phyloP scores from a whole-genome alignment of 2,888 invertebrate genomes.

The Elysia crispata region DNA sequence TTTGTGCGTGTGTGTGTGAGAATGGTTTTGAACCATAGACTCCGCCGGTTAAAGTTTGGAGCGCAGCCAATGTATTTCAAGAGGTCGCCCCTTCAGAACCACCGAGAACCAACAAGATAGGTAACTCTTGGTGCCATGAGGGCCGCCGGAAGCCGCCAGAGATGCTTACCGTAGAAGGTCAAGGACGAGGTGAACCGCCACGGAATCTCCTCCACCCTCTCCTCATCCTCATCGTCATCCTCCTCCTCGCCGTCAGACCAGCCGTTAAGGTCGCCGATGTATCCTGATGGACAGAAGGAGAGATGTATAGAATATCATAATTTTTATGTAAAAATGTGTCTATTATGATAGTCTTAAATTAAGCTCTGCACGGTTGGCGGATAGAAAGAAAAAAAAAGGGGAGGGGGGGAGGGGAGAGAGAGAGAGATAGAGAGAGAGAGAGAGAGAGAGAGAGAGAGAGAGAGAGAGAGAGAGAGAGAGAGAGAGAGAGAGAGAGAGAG shows the following conservation, averaged over 20 bases:
- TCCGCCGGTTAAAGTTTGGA: too few relatives aligned
- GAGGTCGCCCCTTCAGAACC: too few relatives aligned
- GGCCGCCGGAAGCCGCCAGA: too few relatives aligned
- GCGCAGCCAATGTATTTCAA: too few relatives aligned
- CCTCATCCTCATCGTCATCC: slow-evolving; percentile 32
- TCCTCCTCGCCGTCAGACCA: slow-evolving; percentile 55
- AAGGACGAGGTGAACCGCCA: slow-evolving; percentile 43
- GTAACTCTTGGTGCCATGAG: too few relatives aligned
- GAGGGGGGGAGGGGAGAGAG: background rate
- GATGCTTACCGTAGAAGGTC: slow-evolving; percentile 27
- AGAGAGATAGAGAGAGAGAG: slow-evolving; percentile 10
- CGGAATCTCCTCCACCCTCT: slow-evolving; percentile 6
- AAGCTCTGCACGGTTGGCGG: background rate
- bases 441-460: slow-evolving; percentile 19
- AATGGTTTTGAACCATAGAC: too few relatives aligned
- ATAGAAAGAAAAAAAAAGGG: too few relatives aligned
- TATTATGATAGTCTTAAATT: background rate
- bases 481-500: background rate
- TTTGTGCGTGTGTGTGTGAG: too few relatives aligned
- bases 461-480: slow-evolving; percentile 29
- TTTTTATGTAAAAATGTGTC: too few relatives aligned
- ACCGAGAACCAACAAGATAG: too few relatives aligned
- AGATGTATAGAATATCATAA: too few relatives aligned
- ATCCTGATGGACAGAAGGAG: slow-evolving; percentile 54
- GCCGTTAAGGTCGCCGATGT: slow-evolving; percentile 65